Evolutionary conservation across 2,888 invertebrate genomes (phyloP), one percentile per base, ranked within the genome.

Genomic region (Spilosoma lubricipeda): DNA sequence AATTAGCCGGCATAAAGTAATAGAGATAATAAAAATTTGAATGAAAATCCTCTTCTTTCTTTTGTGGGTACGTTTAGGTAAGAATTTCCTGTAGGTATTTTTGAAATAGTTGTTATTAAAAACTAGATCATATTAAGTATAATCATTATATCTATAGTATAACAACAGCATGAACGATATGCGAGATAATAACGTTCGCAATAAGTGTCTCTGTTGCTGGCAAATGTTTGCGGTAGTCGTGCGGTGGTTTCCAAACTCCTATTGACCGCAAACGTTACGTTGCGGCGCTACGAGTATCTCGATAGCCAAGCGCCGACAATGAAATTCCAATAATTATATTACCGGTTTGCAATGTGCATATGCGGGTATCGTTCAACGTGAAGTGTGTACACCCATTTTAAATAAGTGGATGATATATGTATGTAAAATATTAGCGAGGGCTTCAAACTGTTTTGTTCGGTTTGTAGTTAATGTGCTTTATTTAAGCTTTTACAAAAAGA

Each of bases 311-410:
- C 81, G 78, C 81, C 86, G 81, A 85, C 88, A 85, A 82, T 89
- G 88, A 88, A 89, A 90, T 89, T 88, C 88, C 90, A 86, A 90
- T 91, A 90, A 90, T 90, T 88, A 87, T 86, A 86, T 88, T 85
- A 89, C 84, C 79, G 75, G 67, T 71, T 76, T 74, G 80, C 83
- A 86, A 80, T 83, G 81, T 80, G 81, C 80, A 76, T 83, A 81
- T 78, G 79, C 75, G 83, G 80, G 81, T 84, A 80, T 84, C 71
- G 79, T 82, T 77, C 76, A 71, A 52, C 72, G 73, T 71, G 71
- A 82, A 72, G 77, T 76, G 52, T 52, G 71, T 52, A 64, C 33
- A 67, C 64, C 27, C 69, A 63, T 68, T 56, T 56, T 23, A 70
- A 70, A 63, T 71, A 65, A 48, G 27, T 48, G 70, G 59, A 18